Evolutionary conservation across 2,797 vertebrate genomes (phyloP), one percentile per base, ranked within the genome.

Genomic region (Kryptolebias ocellatus): DNA sequence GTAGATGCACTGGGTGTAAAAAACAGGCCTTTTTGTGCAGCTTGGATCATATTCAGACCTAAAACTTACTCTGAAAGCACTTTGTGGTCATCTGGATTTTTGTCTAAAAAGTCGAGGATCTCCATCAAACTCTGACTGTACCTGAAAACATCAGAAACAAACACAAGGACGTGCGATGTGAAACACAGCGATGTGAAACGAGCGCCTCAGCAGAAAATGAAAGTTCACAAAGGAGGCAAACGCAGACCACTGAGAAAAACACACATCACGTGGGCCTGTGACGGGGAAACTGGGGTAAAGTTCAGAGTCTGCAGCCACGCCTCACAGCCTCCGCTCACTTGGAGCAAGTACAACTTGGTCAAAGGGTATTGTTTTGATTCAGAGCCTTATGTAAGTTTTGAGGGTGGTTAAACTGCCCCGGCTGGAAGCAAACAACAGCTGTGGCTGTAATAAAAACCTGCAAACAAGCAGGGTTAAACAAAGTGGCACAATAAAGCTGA

Each of bases 61-160:
- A 17, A 50, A 45, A 95, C 96, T 94, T 88, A 98, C 97, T 96
- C 94, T 86, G 82, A 94, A 56, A 98, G 87, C 2, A 94, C 93
- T 64, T 84, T 85, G 53, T 95, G 94, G 64, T 98, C 95, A 70
- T 96, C 95, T 0, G 97, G 95, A 85, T 95, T 95, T 85, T 89
- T 93, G 79, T 97, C 95, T 6, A 96, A 86, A 79, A 97, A 98
- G 16, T 95, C 93, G 74, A 98, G 95, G 83, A 98, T 95, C 72
- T 98, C 97, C 92, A 98, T 89, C 76, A 98, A 93, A 85, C 97
- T 98, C 92, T 98, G 96, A 49, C 96, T 94, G 12, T 98, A 98
- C 97, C 97, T 98, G 76, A 60, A 79, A 53, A 60, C 11, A 12
- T 17, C 17, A 79, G 0, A 53, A 37, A 57, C 0, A 45, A 42